phyloP scores from a whole-genome alignment of 2,888 invertebrate genomes.

The Scaptomyza tumidula region DNA sequence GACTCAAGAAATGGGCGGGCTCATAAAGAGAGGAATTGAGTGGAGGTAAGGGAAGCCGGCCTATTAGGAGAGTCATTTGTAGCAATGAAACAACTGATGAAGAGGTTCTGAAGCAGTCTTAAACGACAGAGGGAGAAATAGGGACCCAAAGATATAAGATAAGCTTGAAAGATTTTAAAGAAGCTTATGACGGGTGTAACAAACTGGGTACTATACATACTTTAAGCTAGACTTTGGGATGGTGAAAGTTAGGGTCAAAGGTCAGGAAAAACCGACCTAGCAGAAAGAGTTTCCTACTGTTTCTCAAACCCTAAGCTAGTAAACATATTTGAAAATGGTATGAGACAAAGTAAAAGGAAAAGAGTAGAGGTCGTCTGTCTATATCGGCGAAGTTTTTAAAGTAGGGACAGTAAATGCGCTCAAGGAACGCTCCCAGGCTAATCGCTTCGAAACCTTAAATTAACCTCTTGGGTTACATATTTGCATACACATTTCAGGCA shows the following conservation, averaged over 20 bases:
- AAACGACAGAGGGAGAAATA: no score
- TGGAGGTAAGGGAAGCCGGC: background rate
- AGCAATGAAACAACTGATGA: constrained; percentile 22
- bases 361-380: background rate
- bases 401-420: background rate
- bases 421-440: background rate
- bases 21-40: background rate
- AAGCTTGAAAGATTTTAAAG: no score
- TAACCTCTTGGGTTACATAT: background rate
- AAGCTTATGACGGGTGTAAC: no score
- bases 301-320: background rate
- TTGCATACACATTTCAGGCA: background rate
- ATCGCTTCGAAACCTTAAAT: background rate
- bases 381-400: background rate
- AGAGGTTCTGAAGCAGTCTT: background rate
- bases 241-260: no score
- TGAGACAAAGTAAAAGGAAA: background rate
- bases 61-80: constrained; percentile 33
- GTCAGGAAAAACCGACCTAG: no score
- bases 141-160: no score
- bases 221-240: no score
- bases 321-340: background rate
- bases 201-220: no score
- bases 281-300: no score
- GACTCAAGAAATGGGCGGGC: constrained; percentile 4